Conservation (phyloP, 2,113 vertebrate genomes). For the Hyla sarda region DNA sequence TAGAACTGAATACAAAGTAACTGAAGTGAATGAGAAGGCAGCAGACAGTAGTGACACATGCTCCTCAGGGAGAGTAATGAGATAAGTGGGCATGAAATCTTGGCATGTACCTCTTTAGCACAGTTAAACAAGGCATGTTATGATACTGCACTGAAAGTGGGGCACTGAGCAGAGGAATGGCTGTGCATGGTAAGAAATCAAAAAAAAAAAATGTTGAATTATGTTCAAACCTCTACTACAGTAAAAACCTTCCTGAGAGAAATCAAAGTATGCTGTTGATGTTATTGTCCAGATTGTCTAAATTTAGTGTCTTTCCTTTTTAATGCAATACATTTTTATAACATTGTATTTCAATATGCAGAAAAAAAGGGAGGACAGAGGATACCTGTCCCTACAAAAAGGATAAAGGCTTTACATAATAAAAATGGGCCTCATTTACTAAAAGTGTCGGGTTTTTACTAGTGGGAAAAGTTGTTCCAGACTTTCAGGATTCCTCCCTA, state of each 20-base stretch:
- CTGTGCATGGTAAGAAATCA: not conserved
- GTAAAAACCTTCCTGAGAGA: not conserved
- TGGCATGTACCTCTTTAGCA: slow-evolving; percentile 17
- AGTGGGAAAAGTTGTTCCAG: too few species aligned
- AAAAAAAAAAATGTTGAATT: not conserved
- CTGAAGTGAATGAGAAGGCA: not conserved
- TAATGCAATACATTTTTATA: too few species aligned
- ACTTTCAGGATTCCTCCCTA: too few species aligned
- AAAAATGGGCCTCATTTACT: too few species aligned
- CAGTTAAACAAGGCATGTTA: not conserved
- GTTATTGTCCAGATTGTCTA: not conserved
- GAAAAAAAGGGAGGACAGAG: too few species aligned
- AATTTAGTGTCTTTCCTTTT: too few species aligned
- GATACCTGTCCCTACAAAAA: too few species aligned
- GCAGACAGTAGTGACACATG: slow-evolving; percentile 12
- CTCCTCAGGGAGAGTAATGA: slow-evolving; percentile 28
- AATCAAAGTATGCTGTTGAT: too few species aligned
- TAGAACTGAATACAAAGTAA: not conserved
- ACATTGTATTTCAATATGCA: too few species aligned
- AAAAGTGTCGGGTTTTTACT: too few species aligned
- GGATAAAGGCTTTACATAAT: too few species aligned
- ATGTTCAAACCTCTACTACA: slow-evolving; percentile 5
- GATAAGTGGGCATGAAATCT: slow-evolving; percentile 45
- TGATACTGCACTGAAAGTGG: slow-evolving; percentile 15
- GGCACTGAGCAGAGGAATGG: not conserved